Conservation (phyloP, 1,140 invertebrate genomes). For the Papilio xuthus region DNA sequence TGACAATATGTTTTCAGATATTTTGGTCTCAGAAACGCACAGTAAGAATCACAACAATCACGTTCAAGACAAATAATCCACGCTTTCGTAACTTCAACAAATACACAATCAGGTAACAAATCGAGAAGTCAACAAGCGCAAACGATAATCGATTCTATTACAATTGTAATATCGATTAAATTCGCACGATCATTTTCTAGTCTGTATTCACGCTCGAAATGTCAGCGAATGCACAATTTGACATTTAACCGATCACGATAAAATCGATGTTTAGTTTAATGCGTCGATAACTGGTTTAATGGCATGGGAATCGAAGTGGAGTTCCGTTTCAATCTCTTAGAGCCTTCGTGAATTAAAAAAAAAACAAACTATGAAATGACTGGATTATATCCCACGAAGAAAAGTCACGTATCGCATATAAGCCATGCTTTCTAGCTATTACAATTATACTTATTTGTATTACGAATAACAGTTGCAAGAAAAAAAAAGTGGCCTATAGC, state of each 20-base stretch:
- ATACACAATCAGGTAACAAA: neutral
- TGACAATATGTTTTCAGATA: no score
- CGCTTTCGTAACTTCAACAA: conserved; percentile 21
- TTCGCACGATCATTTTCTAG: neutral
- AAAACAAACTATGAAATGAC: conserved; percentile 1
- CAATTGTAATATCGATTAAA: neutral
- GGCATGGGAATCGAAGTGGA: conserved; percentile 28
- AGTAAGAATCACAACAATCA: neutral
- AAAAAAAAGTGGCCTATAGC: no score
- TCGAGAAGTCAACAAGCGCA: neutral
- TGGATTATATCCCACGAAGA: no score
- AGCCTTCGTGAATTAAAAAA: neutral
- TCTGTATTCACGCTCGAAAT: conserved; percentile 50
- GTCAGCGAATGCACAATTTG: conserved; percentile 51
- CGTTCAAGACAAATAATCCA: conserved; percentile 15
- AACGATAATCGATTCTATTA: conserved; percentile 11
- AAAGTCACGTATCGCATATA: no score
- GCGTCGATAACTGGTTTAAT: conserved; percentile 43
- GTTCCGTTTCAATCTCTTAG: conserved; percentile 21
- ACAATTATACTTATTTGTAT: no score
- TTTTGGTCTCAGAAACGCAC: neutral
- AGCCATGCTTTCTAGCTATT: no score
- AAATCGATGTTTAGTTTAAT: conserved; percentile 28
- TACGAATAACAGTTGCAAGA: no score
- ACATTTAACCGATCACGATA: conserved; percentile 58